A percentile compares a stretch with the other conserved stretches of the same genome.
phyloP scores from a whole-genome alignment of 1,140 invertebrate species.

The Danaus melanippus region DNA sequence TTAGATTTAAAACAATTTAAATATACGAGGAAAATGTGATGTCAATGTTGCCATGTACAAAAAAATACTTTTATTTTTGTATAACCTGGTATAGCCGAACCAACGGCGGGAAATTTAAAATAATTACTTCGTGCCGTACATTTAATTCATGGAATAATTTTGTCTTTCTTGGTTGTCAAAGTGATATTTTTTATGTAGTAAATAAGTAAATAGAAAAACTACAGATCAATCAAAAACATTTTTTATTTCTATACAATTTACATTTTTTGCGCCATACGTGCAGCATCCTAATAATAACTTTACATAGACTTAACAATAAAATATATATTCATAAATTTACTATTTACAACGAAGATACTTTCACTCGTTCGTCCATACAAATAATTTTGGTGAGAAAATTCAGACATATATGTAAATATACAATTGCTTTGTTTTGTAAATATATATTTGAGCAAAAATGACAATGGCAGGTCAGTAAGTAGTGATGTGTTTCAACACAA shows the following conservation, averaged over 20 bases:
- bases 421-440: not conserved
- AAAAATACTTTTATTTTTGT: conserved; percentile 12
- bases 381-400: conserved; percentile 15
- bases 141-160: too few species aligned
- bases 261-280: conserved; percentile 48
- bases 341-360: conserved; percentile 37
- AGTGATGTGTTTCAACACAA: conserved; percentile 3
- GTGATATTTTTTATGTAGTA: not conserved
- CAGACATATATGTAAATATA: conserved; percentile 9
- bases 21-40: too few species aligned
- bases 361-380: conserved; percentile 16
- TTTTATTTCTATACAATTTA: conserved; percentile 69
- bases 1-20: too few species aligned
- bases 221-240: conserved; percentile 49
- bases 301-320: conserved; percentile 52
- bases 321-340: conserved; percentile 30
- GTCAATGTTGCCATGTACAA: too few species aligned
- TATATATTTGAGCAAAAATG: conserved; percentile 23
- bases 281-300: conserved; percentile 41
- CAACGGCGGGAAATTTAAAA: conserved; percentile 10
- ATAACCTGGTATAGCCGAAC: not conserved
- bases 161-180: too few species aligned
- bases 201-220: conserved; percentile 13
- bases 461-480: conserved; percentile 18
- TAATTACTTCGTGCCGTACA: not conserved